Base-by-base conservation (phyloP, 2,113 vertebrate species). In the Cichladusa arquata region DNA sequence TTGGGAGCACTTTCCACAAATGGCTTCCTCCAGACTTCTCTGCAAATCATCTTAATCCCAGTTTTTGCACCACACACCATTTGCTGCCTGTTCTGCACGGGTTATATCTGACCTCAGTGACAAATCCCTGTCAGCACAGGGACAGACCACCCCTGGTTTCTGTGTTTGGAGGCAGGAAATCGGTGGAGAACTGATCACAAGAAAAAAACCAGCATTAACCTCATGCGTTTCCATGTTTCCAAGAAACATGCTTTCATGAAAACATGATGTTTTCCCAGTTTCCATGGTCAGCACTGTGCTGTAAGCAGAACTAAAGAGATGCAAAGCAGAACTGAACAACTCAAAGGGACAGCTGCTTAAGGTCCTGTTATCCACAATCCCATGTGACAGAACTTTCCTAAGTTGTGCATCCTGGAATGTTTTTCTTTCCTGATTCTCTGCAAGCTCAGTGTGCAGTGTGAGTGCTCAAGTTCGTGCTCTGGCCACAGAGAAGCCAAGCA, bases 371-470 rank as follows among this genome's bases (percentile, higher is more conserved):
- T n/a, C 48, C 28, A 29, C 50, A 76, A n/a, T 31, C 54, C n/a
- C 6, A 1, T 4, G 8, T 14, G 57, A 61, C 0, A 61, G 22
- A 40, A 48, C 9, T 53, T 82, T 40, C 62, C 44, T 5, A 13
- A 28, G 26, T 2, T 57, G 45, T 1, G 18, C 34, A 64, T 0
- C 2, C 23, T 26, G 23, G 19, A 48, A 72, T 1, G 0, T 22
- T 88, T 87, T 53, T 18, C 26, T 48, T 45, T 40, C 54, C 34
- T 15, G 18, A 23, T 25, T 74, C 47, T n/a, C 42, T 40, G 54
- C 0, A 0, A 79, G 42, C 51, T 86, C 42, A 62, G 88, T 11
- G 50, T 53, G 17, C 33, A 91, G 33, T 25, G 38, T 20, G 33
- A 48, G 50, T 2, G 26, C 45, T 83, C 33, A 44, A 9, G 26